Evolutionary conservation across 2,113 vertebrate genomes (phyloP).

Genomic region (Gila orcuttii): DNA sequence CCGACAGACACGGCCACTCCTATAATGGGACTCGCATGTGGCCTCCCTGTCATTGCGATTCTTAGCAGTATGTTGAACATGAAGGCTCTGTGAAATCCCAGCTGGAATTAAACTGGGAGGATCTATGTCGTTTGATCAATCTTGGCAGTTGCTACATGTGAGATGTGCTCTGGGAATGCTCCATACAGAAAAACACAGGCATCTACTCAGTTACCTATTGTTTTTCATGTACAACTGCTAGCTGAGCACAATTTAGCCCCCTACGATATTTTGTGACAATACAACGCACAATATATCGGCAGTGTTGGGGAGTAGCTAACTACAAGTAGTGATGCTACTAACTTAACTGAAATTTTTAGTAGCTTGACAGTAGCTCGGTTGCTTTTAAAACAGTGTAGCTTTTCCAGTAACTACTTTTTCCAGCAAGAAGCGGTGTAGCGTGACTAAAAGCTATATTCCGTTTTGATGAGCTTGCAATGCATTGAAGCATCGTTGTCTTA

Average conservation of each 20-base stretch:
- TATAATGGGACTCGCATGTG: conserved; percentile 18
- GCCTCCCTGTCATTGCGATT: conserved; percentile 21
- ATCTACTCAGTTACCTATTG: not conserved
- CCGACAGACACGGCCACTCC: conserved; percentile 33
- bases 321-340: no score
- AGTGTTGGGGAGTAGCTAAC: no score
- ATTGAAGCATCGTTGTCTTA: no score
- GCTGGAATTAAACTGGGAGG: conserved; percentile 2
- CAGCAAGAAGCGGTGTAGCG: no score
- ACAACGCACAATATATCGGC: not conserved
- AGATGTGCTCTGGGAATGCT: not conserved
- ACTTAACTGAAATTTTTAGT: no score
- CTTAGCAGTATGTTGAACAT: not conserved
- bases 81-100: conserved; percentile 23
- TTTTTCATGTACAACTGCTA: not conserved
- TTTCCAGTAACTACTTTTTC: no score
- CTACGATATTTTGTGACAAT: not conserved
- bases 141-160: not conserved
- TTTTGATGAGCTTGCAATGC: no score
- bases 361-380: no score
- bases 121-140: not conserved
- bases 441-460: no score
- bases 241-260: not conserved
- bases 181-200: not conserved
- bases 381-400: no score